Percentiles rank a stretch among this genome's conserved stretches.
These are phyloP conservation scores for Tragelaphus scriptus DNA, from an alignment of 2,113 vertebrate species.

Conservation along the genomic window DNA sequence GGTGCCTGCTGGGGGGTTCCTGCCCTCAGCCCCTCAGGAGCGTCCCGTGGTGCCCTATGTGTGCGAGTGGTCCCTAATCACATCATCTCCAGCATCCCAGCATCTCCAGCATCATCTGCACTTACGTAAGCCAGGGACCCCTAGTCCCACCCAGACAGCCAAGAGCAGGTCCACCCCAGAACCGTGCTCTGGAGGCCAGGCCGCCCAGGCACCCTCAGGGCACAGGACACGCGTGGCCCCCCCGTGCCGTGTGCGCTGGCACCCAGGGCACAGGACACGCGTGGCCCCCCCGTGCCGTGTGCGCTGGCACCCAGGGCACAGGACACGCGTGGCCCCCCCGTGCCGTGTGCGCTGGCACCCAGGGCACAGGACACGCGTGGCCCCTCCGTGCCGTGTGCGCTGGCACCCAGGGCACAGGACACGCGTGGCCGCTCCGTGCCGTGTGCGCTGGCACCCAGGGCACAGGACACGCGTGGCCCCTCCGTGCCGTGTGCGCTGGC, in stretches of 20 bases:
- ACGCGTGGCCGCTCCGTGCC: fast-evolving
- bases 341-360: neutral
- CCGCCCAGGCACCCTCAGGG: fast-evolving
- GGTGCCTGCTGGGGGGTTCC: too few relatives aligned
- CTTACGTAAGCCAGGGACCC: too few relatives aligned
- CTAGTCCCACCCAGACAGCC: neutral
- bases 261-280: neutral
- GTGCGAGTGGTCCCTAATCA: fast-evolving
- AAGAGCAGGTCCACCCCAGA: neutral
- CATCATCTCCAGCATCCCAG: too few relatives aligned
- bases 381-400: fast-evolving
- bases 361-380: fast-evolving
- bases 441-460: neutral
- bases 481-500: fast-evolving
- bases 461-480: fast-evolving
- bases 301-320: neutral
- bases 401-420: neutral
- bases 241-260: fast-evolving
- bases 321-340: fast-evolving
- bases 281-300: fast-evolving
- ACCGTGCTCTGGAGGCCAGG: neutral
- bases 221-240: fast-evolving
- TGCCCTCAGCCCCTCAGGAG: neutral
- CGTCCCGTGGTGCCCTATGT: fast-evolving
- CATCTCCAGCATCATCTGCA: too few relatives aligned